phyloP scores from a whole-genome alignment of 2,113 vertebrate genomes.

The Gasterosteus nipponicus region DNA sequence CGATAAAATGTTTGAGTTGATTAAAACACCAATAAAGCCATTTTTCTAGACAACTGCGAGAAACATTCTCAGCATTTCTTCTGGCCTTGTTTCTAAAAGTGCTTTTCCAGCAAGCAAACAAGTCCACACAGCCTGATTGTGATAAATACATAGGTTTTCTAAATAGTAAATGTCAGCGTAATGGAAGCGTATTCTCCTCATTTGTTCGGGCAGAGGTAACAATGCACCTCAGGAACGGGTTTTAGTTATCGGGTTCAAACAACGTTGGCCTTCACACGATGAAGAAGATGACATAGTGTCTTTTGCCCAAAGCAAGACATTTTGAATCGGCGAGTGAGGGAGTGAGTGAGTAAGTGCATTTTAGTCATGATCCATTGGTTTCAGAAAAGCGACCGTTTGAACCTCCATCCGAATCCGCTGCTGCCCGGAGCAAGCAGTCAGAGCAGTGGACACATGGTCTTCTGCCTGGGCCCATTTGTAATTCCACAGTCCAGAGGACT shows the following conservation, averaged over 20 bases:
- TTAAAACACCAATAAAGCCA: conserved; percentile 77
- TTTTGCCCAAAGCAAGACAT: conserved; percentile 27
- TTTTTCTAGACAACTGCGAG: conserved; percentile 46
- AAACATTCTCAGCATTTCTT: conserved; percentile 41
- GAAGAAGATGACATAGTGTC: background rate
- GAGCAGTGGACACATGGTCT: conserved; percentile 22
- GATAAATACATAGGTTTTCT: conserved; percentile 23
- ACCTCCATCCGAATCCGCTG: conserved; percentile 43
- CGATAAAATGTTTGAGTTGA: conserved; percentile 77
- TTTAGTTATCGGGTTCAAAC: conserved; percentile 8
- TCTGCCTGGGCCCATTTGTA: conserved; percentile 45
- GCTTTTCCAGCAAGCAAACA: conserved; percentile 16
- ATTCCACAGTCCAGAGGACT: conserved; percentile 49
- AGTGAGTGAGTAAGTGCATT: conserved; percentile 13
- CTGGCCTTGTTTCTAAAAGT: conserved; percentile 21
- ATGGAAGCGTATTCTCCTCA: background rate
- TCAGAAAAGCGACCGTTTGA: conserved; percentile 10
- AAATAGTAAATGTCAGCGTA: background rate
- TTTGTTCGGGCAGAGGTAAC: conserved; percentile 11
- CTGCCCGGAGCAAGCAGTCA: conserved; percentile 29
- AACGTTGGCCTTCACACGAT: background rate
- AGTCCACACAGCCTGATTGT: conserved; percentile 16
- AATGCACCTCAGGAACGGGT: background rate
- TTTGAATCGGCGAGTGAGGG: conserved; percentile 27
- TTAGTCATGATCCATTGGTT: conserved; percentile 47